Evolutionary conservation across 2,797 vertebrate genomes (phyloP).

Genomic region (Myotis daubentonii): DNA sequence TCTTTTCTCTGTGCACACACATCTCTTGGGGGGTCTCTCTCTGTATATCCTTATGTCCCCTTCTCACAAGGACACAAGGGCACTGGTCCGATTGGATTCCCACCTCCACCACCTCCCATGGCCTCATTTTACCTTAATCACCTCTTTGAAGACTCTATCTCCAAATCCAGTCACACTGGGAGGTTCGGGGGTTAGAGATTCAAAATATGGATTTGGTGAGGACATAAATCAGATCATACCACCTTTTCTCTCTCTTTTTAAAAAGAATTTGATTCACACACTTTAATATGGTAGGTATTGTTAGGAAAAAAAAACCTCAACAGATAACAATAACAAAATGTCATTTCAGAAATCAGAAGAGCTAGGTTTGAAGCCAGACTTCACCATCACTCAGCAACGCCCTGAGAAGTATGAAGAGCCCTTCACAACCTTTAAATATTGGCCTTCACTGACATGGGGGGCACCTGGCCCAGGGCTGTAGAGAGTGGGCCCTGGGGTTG

Average conservation of each 20-base stretch:
- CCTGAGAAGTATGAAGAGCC: neutral
- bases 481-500: neutral
- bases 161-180: neutral
- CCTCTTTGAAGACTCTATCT: neutral
- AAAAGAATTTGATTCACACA: neutral
- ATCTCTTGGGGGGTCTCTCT: neutral
- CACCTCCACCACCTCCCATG: too few relatives aligned
- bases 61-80: neutral
- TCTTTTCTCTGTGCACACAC: neutral
- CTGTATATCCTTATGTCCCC: neutral
- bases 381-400: neutral
- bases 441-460: fast-evolving
- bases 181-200: neutral
- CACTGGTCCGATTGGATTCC: neutral
- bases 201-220: neutral
- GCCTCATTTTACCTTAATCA: neutral
- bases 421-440: neutral
- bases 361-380: neutral
- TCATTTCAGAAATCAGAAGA: neutral
- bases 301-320: neutral
- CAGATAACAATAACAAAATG: neutral
- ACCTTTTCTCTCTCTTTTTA: neutral
- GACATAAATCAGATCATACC: neutral
- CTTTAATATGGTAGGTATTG: too few relatives aligned
- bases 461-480: neutral